Evolutionary conservation across 2,113 vertebrate genomes (phyloP), one percentile per base, ranked within the genome.

Genomic region (Sylvietta virens): DNA sequence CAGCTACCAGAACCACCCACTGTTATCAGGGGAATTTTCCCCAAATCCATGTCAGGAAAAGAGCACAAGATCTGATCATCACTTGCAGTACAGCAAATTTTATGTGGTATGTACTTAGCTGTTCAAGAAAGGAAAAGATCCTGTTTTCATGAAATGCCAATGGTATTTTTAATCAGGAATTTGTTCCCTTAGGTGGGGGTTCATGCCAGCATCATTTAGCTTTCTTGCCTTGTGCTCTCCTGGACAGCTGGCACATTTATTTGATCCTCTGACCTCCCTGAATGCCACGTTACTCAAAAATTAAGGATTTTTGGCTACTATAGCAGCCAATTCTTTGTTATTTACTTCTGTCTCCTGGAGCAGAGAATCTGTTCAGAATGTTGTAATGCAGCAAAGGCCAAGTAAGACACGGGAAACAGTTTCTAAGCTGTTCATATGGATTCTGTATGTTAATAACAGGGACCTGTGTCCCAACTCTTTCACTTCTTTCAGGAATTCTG

Each of bases 331-430:
- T 15, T 45, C 44, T 50, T 61, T 72, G 31, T 31, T 57, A 37
- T 24, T 44, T 8, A 33, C 13, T 74, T 58, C 15, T 30, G 10
- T 7, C 12, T 58, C 27, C 56, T 64, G 0, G 0, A n/a, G 35
- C 33, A 48, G 40, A 78, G 27, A 47, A 58, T 56, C 70, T 17
- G 16, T n/a, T 81, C 67, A 50, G 45, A 76, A 56, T 18, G 21
- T 6, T 39, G 48, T 31, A 51, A 77, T 0, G 0, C 39, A 85
- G 48, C 10, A 37, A 60, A 73, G 31, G 26, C 3, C 17, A 57
- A 30, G 22, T 12, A 13, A 77, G 10, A 72, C 10, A 22, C 0
- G 1, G 1, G 3, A 47, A 78, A 44, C 45, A 61, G 24, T 51
- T 86, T 64, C 61, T 84, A 67, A 73, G 40, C 16, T 69, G 30